Evolutionary conservation across 2,888 invertebrate species (phyloP).

Genomic region (Metacarcinus magister): DNA sequence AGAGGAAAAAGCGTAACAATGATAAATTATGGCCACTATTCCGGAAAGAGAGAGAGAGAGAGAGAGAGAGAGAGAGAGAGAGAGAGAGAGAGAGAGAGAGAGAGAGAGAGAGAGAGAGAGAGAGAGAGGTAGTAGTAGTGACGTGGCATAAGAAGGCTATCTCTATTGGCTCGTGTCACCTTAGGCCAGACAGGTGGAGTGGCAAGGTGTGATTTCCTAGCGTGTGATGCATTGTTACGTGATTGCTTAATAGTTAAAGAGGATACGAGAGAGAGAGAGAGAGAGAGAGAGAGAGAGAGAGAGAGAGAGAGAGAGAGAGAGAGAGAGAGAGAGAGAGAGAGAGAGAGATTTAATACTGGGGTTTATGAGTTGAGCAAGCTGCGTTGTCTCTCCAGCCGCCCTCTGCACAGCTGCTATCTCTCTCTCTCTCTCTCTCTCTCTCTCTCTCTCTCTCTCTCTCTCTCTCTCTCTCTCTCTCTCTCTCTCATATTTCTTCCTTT

Average conservation of each 20-base stretch:
- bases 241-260: conserved; percentile 38
- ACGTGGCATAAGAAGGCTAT: neutral
- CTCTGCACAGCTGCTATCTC: conserved; percentile 20
- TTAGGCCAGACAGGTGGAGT: neutral
- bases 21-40: conserved; percentile 44
- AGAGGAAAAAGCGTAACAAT: conserved; percentile 31
- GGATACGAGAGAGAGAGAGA: conserved; percentile 13
- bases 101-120: conserved; percentile 49
- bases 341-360: conserved; percentile 33
- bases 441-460: conserved; percentile 43
- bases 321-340: conserved; percentile 44
- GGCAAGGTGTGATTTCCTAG: conserved; percentile 1
- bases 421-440: conserved; percentile 29
- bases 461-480: conserved; percentile 40
- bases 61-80: conserved; percentile 65
- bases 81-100: conserved; percentile 65
- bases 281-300: conserved; percentile 48
- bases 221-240: neutral
- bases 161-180: neutral
- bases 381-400: conserved; percentile 28
- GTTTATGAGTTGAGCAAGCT: conserved; percentile 30
- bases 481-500: conserved; percentile 41
- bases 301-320: conserved; percentile 43
- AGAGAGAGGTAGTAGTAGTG: neutral
- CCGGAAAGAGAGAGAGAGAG: conserved; percentile 1